Base-by-base conservation (phyloP, 2,113 vertebrate species). In the Columbina picui region DNA sequence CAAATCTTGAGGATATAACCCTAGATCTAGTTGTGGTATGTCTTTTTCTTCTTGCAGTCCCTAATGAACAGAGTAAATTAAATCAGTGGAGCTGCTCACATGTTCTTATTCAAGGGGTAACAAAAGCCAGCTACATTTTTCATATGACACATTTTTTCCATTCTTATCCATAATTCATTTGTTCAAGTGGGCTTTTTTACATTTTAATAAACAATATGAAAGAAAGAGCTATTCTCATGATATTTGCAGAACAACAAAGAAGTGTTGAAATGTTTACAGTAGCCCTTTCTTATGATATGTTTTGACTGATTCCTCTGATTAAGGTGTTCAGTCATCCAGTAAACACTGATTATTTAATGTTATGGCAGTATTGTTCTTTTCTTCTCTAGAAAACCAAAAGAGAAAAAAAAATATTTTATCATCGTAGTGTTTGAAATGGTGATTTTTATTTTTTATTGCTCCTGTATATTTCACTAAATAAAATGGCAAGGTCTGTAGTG, bases 161-260 rank as follows among this genome's bases (percentile, higher is more conserved):
- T 96, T 96, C 94, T 90, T 93, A 90, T 93, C 84, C 90, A 94
- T 95, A 95, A 97, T 94, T 94, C 87, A 93, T 91, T 80, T 88
- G 38, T 90, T 47, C 59, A 64, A 90, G 95, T 96, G 90, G 91
- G 75, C 49, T 87, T 93, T 96, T 89, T 87, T 83, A 86, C 91
- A 89, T 94, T 96, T 93, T 94, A 86, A 92, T 94, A 75, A 95
- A 80, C 60, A 75, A 16, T 50, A 56, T 88, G 79, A 95, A 93
- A 89, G 88, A 94, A 95, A 92, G 79, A 88, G 11, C 56, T 94
- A 55, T 92, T 97, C 78, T 92, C 29, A 52, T 96, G 85, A 56
- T 78, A 90, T 74, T 84, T 93, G 6, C 68, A 88, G 56, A 90
- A 32, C 34, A 95, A 96, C 71, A 88, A 96, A 79, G 85, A 80